Evolutionary conservation across 2,113 vertebrate genomes (phyloP).

Genomic region (Procavia capensis): DNA sequence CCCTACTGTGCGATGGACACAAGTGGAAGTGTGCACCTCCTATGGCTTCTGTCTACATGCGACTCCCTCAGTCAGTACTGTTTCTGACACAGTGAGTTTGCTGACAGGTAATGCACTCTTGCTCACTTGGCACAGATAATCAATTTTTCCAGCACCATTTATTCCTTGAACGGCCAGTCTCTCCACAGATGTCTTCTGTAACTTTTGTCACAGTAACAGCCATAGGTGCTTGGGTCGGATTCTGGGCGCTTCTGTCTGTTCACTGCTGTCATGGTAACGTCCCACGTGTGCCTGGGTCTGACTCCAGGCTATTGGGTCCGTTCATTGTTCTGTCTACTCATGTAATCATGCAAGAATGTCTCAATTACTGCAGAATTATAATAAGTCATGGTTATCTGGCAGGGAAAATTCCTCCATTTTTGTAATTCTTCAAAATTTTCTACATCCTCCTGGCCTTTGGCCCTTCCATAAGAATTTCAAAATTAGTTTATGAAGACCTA

Average conservation of each 20-base stretch:
- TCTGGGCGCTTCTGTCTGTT: no score
- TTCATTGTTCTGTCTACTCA: background rate
- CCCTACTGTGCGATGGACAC: background rate
- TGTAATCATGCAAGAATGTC: background rate
- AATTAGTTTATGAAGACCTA: background rate
- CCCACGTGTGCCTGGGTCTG: no score
- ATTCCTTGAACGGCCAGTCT: no score
- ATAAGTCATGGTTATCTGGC: background rate
- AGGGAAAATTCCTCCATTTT: background rate
- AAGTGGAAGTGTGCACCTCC: fast-evolving
- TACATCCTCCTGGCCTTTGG: background rate
- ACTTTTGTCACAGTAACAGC: background rate
- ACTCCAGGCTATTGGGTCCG: background rate
- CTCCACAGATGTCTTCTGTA: fast-evolving
- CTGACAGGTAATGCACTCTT: no score
- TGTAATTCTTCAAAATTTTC: background rate
- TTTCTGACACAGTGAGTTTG: background rate
- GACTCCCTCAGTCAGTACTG: background rate
- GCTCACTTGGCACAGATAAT: background rate
- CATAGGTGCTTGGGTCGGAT: no score
- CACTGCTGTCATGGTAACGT: no score
- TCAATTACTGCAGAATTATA: background rate
- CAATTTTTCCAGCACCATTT: background rate
- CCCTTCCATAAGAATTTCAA: background rate
- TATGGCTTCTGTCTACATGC: background rate